Percentiles rank a stretch among this genome's conserved stretches.
Conservation (phyloP, 2,113 vertebrate species). For the Tenrec ecaudatus region DNA sequence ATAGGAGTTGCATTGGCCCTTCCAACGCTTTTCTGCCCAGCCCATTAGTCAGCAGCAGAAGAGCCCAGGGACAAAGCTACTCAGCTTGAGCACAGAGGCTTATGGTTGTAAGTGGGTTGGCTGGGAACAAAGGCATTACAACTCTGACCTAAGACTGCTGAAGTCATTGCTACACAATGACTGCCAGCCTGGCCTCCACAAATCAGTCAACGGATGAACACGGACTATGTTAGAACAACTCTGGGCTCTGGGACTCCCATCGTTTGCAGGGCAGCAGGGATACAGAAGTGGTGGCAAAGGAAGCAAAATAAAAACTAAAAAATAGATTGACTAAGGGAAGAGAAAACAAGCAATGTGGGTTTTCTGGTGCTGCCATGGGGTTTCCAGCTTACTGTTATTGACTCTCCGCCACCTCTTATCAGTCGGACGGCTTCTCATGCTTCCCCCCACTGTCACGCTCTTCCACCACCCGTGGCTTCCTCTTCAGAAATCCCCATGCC, state of each 20-base stretch:
- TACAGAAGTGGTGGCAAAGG: neutral
- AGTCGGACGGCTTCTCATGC: neutral
- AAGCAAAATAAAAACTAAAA: no score
- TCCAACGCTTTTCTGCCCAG: constrained; percentile 44
- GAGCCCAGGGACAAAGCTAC: constrained; percentile 26
- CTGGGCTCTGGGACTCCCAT: neutral
- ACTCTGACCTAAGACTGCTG: constrained; percentile 46
- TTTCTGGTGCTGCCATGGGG: neutral
- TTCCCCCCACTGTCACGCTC: neutral
- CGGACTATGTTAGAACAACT: constrained; percentile 35
- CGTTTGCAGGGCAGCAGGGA: neutral
- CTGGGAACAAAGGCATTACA: constrained; percentile 57
- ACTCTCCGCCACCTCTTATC: neutral
- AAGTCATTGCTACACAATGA: constrained; percentile 59
- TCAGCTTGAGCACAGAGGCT: neutral
- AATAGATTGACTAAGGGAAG: neutral
- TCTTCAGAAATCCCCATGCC: neutral
- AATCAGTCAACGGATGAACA: neutral
- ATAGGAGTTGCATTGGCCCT: neutral
- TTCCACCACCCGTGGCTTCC: neutral
- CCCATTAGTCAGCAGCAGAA: constrained; percentile 49
- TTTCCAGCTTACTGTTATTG: neutral
- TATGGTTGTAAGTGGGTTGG: constrained; percentile 1
- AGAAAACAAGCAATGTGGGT: neutral
- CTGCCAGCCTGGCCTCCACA: constrained; percentile 8